Percentiles rank a stretch among this genome's conserved stretches.
Evolutionary conservation across 2,888 invertebrate genomes (phyloP).

Genomic region (Heterodera filipjevi): DNA sequence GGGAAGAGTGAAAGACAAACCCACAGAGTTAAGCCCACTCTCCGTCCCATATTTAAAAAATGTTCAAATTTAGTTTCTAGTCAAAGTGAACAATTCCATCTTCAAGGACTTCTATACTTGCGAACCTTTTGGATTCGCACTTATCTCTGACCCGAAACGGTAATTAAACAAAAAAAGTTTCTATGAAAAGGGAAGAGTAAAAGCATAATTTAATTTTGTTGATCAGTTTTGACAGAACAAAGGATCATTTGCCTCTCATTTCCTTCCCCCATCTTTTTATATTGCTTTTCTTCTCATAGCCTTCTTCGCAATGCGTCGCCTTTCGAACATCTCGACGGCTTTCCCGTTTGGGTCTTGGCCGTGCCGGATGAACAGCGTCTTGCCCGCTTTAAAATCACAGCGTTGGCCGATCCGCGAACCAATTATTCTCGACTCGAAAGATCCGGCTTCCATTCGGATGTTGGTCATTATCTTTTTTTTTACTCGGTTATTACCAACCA

Average conservation of each 20-base stretch:
- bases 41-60: too few species aligned
- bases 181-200: too few species aligned
- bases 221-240: too few species aligned
- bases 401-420: not conserved
- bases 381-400: not conserved
- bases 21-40: too few species aligned
- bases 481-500: too few species aligned
- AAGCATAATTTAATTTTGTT: too few species aligned
- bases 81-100: conserved; percentile 12
- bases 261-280: too few species aligned
- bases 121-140: not conserved
- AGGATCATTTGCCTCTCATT: too few species aligned
- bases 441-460: not conserved
- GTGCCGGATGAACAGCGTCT: not conserved
- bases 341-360: not conserved
- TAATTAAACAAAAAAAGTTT: too few species aligned
- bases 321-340: not conserved
- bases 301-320: not conserved
- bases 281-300: not conserved
- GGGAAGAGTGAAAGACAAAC: too few species aligned
- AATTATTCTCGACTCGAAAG: not conserved
- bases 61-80: not conserved
- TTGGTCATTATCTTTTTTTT: not conserved
- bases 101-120: conserved; percentile 5
- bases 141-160: conserved; percentile 3